Evolutionary conservation across 35 echinoderm and acorn worm genomes (phyloP).

Genomic region (Anneissia japonica): DNA sequence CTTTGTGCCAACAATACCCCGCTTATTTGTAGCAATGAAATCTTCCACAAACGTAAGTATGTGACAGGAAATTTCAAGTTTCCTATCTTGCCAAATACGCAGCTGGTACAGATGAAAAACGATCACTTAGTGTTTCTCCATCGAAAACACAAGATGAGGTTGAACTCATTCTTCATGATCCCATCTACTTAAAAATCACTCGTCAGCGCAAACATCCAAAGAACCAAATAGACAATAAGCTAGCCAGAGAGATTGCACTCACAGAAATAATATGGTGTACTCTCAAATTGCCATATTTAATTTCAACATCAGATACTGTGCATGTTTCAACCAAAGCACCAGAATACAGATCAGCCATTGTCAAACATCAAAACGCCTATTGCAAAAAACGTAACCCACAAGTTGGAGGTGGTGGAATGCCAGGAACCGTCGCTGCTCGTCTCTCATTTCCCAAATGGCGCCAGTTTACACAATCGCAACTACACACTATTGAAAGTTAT

Average conservation of each 20-base stretch:
- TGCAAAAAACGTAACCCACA: not conserved
- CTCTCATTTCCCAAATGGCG: slow-evolving; percentile 10
- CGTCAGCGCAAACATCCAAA: slow-evolving; percentile 2
- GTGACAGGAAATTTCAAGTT: slow-evolving; percentile 12
- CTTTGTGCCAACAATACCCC: too few relatives aligned
- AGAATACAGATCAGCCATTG: slow-evolving; percentile 11
- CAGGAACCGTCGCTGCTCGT: slow-evolving; percentile 4
- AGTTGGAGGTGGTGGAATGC: slow-evolving; percentile 33
- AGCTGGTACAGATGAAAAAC: slow-evolving; percentile 1
- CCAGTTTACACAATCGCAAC: slow-evolving; percentile 29
- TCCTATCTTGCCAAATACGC: slow-evolving; percentile 11
- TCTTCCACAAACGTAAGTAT: not conserved
- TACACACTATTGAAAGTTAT: slow-evolving; percentile 6
- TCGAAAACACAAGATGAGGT: not conserved
- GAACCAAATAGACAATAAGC: not conserved
- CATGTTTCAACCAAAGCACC: slow-evolving; percentile 29
- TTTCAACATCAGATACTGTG: not conserved
- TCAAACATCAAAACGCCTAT: not conserved
- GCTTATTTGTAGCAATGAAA: too few relatives aligned
- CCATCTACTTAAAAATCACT: not conserved
- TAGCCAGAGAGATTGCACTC: slow-evolving; percentile 6
- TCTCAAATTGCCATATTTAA: not conserved
- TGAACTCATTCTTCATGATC: not conserved
- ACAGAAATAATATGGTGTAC: not conserved
- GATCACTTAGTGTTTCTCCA: not conserved